phyloP scores from a whole-genome alignment of 2,113 vertebrate species.

The Tautogolabrus adspersus region DNA sequence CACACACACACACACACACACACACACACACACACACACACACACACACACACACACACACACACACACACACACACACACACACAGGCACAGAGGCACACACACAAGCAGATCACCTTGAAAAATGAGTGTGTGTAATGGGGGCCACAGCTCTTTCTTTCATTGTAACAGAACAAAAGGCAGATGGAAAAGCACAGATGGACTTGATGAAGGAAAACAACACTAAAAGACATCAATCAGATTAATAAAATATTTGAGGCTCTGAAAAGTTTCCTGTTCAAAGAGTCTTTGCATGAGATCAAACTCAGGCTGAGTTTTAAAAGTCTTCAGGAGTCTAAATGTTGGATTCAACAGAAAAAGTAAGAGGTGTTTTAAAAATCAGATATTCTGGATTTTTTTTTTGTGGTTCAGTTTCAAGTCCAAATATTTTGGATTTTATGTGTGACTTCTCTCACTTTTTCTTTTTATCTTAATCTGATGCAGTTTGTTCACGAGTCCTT shows the following conservation, averaged over 20 bases:
- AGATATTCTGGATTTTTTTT: too few relatives aligned
- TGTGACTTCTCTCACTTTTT: too few relatives aligned
- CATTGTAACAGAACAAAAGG: conserved; percentile 79
- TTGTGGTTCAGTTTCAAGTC: too few relatives aligned
- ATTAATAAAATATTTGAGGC: conserved; percentile 3
- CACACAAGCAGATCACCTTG: conserved; percentile 58
- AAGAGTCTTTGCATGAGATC: too few relatives aligned
- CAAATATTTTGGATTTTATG: too few relatives aligned
- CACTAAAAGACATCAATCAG: background rate
- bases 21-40: conserved; percentile 11
- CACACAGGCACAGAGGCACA: conserved; percentile 18
- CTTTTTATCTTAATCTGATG: too few relatives aligned
- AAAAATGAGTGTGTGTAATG: conserved; percentile 51
- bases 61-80: conserved; percentile 1
- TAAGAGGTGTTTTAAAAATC: too few relatives aligned
- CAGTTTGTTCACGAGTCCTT: too few relatives aligned
- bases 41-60: background rate
- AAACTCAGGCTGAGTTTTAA: too few relatives aligned
- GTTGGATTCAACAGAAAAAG: too few relatives aligned
- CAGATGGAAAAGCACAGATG: conserved; percentile 52
- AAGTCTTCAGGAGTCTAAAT: too few relatives aligned
- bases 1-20: conserved; percentile 9
- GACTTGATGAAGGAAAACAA: conserved; percentile 12
- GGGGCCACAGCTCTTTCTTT: conserved; percentile 50
- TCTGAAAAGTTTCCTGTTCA: conserved; percentile 19